Percentiles rank a stretch among this genome's conserved stretches.
Conservation (phyloP, 2,888 invertebrate genomes). For the Diadegma fenestrale region DNA sequence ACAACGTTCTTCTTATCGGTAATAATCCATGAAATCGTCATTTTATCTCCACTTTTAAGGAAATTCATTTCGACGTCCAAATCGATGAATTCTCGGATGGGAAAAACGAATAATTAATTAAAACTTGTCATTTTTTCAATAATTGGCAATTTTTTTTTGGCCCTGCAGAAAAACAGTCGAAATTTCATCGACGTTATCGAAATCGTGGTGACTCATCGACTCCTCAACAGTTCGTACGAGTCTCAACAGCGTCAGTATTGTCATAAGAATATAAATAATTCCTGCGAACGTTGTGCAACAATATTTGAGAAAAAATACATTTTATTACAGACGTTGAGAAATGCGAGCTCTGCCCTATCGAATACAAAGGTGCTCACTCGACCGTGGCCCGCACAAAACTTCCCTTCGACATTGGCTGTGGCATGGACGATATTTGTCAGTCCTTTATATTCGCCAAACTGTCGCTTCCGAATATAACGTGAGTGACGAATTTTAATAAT, state of each 20-base stretch:
- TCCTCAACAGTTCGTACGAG: conserved; percentile 32
- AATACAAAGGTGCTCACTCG: conserved; percentile 65
- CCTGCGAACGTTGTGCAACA: not conserved
- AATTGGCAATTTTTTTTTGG: not conserved
- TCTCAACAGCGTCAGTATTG: conserved; percentile 26
- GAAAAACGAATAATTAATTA: not conserved
- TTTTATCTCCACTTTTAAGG: not conserved
- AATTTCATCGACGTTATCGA: conserved; percentile 76
- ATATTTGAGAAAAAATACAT: not conserved
- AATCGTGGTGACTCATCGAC: conserved; percentile 69
- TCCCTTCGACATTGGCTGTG: conserved; percentile 78
- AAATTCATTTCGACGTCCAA: not conserved
- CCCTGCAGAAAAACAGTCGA: conserved; percentile 67
- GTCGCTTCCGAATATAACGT: conserved; percentile 35
- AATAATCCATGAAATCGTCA: not conserved
- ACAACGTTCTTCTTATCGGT: conserved; percentile 59
- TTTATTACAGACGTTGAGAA: conserved; percentile 43
- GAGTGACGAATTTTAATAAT: not conserved
- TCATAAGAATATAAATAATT: conserved; percentile 1
- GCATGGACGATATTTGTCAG: conserved; percentile 75
- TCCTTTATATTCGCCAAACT: conserved; percentile 63
- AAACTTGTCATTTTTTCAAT: not conserved
- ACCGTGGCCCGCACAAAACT: conserved; percentile 67
- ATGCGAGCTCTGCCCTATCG: conserved; percentile 65
- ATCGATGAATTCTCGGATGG: not conserved